A percentile compares a stretch with the other conserved stretches of the same genome.
Conservation (phyloP, 2,888 invertebrate species). For the Amiota mariae region DNA sequence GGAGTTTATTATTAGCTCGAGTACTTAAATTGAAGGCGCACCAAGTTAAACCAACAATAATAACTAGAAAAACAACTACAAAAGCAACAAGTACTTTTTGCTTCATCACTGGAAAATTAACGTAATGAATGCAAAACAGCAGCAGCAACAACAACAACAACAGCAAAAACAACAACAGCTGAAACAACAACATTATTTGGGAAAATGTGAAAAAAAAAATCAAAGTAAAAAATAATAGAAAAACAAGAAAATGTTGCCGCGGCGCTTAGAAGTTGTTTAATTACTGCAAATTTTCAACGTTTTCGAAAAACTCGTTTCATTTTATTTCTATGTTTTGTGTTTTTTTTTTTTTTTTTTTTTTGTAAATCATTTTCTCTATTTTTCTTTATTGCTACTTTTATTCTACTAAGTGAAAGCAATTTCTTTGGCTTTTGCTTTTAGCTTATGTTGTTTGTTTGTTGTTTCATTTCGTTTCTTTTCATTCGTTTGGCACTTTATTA, state of each 20-base stretch:
- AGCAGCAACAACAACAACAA: too few species aligned
- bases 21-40: neutral
- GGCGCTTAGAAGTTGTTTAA: constrained; percentile 6
- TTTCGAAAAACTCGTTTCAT: neutral
- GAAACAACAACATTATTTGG: too few species aligned
- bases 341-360: too few species aligned
- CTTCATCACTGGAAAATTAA: constrained; percentile 17
- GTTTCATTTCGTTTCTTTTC: too few species aligned
- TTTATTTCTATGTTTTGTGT: too few species aligned
- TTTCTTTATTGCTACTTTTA: neutral
- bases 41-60: neutral
- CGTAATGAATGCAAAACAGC: constrained; percentile 6
- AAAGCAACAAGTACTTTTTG: too few species aligned
- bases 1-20: constrained; percentile 10
- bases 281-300: constrained; percentile 12
- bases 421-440: neutral
- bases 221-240: too few species aligned
- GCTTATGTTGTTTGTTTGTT: too few species aligned
- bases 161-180: too few species aligned
- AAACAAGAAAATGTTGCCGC: too few species aligned
- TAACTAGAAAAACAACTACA: neutral
- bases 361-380: neutral
- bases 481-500: neutral
- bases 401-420: neutral
- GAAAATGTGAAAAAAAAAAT: too few species aligned